These are phyloP conservation scores for Aplysina aerophoba DNA, from an alignment of 37 sponge, comb jelly and placozoan species.

Conservation along the genomic window DNA sequence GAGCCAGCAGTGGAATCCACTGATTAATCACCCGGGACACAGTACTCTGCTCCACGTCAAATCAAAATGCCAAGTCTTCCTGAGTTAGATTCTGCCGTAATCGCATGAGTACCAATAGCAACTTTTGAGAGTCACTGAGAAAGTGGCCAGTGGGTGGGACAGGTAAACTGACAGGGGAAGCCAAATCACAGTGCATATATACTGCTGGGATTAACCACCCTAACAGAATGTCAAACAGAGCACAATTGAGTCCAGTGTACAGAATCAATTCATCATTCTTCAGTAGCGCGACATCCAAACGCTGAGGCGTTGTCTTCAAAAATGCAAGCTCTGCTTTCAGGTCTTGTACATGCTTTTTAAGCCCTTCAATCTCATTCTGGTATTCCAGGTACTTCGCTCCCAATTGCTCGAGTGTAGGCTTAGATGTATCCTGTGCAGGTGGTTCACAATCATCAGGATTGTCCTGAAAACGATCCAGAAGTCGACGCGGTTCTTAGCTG, in stretches of 20 bases:
- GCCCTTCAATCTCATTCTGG: conserved; percentile 2
- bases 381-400: neutral
- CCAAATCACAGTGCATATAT: neutral
- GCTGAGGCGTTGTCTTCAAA: conserved; percentile 21
- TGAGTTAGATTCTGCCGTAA: conserved; percentile 24
- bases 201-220: conserved; percentile 20
- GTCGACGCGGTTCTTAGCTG: neutral
- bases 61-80: conserved; percentile 19
- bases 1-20: conserved; percentile 38
- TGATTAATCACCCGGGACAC: conserved; percentile 35
- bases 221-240: conserved; percentile 13
- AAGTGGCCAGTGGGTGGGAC: neutral
- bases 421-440: neutral
- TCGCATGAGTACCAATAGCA: conserved; percentile 32
- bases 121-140: conserved; percentile 20
- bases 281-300: conserved; percentile 29
- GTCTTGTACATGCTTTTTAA: neutral
- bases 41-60: conserved; percentile 27
- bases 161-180: neutral
- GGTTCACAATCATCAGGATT: neutral
- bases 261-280: neutral
- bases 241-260: conserved; percentile 26
- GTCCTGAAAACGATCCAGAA: too few species aligned
- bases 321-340: neutral
- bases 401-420: neutral